These are phyloP conservation scores for Probaryconus sp. DNA, from an alignment of 1,140 invertebrate genomes.

Conservation along the genomic window DNA sequence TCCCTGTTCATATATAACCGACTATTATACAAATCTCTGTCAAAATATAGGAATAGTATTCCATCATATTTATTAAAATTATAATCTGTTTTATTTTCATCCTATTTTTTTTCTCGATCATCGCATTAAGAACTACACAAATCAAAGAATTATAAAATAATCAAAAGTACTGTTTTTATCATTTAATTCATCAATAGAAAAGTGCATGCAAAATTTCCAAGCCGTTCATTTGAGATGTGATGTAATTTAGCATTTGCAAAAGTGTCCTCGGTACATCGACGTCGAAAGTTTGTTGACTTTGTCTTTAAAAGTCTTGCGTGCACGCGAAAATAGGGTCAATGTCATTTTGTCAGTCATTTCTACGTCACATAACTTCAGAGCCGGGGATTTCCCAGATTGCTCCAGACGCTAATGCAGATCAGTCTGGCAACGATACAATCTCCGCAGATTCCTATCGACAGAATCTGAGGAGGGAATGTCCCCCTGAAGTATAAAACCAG, in stretches of 20 bases:
- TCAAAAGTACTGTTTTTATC: no score
- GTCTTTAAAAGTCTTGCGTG: slow-evolving; percentile 1
- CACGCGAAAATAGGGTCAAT: slow-evolving; percentile 32
- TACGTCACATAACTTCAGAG: slow-evolving; percentile 19
- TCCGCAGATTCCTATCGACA: slow-evolving; percentile 50
- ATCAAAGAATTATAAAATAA: no score
- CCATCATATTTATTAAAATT: no score
- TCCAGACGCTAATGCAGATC: slow-evolving; percentile 30
- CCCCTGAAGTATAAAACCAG: slow-evolving; percentile 68
- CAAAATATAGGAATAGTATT: no score
- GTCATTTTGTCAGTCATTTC: slow-evolving; percentile 29
- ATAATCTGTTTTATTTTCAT: no score
- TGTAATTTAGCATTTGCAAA: no score
- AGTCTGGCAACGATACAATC: slow-evolving; percentile 31
- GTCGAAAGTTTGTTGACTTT: slow-evolving; percentile 31
- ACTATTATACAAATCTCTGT: no score
- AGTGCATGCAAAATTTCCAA: slow-evolving; percentile 14
- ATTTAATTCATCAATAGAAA: no score
- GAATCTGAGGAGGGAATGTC: slow-evolving; percentile 43
- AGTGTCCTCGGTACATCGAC: slow-evolving; percentile 12
- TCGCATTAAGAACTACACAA: no score
- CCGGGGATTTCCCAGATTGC: slow-evolving; percentile 51
- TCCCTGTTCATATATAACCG: not conserved
- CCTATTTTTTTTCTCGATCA: no score
- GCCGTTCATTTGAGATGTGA: no score